A percentile compares a stretch with the other conserved stretches of the same genome.
Conservation (phyloP, 2,797 vertebrate species). For the Mareca penelope region DNA sequence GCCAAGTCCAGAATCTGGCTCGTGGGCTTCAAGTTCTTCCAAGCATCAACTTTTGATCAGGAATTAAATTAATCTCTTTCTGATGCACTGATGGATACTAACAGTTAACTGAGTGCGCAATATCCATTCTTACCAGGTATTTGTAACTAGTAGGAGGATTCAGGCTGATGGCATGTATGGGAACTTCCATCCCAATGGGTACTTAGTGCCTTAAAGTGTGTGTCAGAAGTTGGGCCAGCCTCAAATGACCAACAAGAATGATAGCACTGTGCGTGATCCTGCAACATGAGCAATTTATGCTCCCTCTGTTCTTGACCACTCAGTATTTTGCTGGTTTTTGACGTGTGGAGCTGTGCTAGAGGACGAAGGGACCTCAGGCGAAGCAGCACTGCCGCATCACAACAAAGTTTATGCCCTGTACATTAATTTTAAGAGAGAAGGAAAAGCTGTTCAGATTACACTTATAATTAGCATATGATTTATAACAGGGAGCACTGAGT, state of each 20-base stretch:
- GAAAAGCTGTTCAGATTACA: constrained; percentile 50
- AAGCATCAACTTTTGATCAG: constrained; percentile 32
- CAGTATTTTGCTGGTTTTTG: constrained; percentile 49
- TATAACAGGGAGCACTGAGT: constrained; percentile 31
- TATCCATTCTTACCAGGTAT: constrained; percentile 41
- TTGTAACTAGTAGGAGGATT: constrained; percentile 5
- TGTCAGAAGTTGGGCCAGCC: neutral
- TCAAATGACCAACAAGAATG: constrained; percentile 36
- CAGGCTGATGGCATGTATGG: neutral
- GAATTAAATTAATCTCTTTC: constrained; percentile 24
- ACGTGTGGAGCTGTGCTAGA: neutral
- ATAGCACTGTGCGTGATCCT: neutral
- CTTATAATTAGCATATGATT: constrained; percentile 63
- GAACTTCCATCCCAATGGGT: constrained; percentile 7
- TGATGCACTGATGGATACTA: neutral
- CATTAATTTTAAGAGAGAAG: constrained; percentile 32
- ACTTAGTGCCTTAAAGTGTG: constrained; percentile 23
- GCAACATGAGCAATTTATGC: constrained; percentile 36
- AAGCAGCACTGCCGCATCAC: constrained; percentile 28
- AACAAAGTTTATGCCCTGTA: constrained; percentile 61
- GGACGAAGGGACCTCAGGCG: constrained; percentile 52
- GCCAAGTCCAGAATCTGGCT: constrained; percentile 39
- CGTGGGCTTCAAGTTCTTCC: neutral
- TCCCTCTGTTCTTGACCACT: constrained; percentile 20
- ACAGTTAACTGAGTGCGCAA: neutral